Base-by-base conservation (phyloP, 2,797 vertebrate genomes). In the Craterocephalus amniculus region DNA sequence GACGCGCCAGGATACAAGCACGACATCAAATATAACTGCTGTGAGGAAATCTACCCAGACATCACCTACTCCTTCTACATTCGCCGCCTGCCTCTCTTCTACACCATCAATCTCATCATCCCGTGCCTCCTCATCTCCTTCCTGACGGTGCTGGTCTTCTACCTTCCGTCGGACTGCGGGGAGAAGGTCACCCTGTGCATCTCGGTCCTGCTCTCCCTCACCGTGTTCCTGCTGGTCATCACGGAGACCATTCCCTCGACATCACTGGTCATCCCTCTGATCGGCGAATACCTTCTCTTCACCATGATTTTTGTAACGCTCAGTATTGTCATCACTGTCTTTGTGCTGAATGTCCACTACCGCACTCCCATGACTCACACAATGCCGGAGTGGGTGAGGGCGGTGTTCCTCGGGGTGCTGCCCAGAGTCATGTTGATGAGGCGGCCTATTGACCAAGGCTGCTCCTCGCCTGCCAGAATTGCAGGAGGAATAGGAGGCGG, bases 41-140 rank as follows among this genome's bases (percentile, higher is more conserved):
- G 97, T 59, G 97, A 98, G 84, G 96, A 98, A 86, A 98, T 99
- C 82, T 98, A 97, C 89, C 95, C 96, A 0, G 97, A 99, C 75
- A 98, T 98, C 89, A 98, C 97, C 35, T 98, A 98, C 80, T 98
- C 96, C 18, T 98, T 98, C 92, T 98, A 98, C 80, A 97, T 98
- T 84, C 92, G 97, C 76, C 95, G 97, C 43, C 36, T 98, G 34
- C 97, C 97, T 0, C 96, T 98, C 90, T 98, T 98, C 90, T 98
- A 98, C 83, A 97, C 97, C 51, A 91, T 97, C 87, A 98, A 98
- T 79, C 93, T 98, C 65, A 98, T 98, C 63, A 95, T 97, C 84
- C 96, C 97, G 16, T 98, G 97, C 76, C 96, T 98, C 63, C 96
- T 98, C 60, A 95, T 98, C 88, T 98, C 97, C 32, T 98, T 98